phyloP scores from a whole-genome alignment of 2,888 invertebrate genomes.

The Drosophila lutescens region DNA sequence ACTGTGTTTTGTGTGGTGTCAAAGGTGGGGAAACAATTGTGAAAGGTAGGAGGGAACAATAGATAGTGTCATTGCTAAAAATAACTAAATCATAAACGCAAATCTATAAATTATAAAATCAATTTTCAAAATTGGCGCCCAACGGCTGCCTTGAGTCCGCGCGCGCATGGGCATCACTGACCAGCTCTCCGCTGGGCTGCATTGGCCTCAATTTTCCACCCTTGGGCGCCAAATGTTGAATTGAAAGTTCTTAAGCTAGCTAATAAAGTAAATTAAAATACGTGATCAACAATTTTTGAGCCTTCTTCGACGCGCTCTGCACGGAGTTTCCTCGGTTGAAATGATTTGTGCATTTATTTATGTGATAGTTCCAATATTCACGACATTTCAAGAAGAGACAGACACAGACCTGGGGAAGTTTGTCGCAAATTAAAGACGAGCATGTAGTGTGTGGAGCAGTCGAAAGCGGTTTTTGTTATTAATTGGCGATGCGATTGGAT shows the following conservation, averaged over 20 bases:
- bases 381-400: constrained; percentile 28
- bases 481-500: constrained; percentile 12
- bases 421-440: constrained; percentile 22
- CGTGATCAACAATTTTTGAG: constrained; percentile 40
- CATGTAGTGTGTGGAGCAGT: constrained; percentile 47
- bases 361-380: constrained; percentile 22
- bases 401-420: constrained; percentile 20
- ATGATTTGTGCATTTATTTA: constrained; percentile 73
- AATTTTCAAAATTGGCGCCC: constrained; percentile 2
- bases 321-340: constrained; percentile 28
- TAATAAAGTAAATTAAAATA: constrained; percentile 23
- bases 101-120: constrained; percentile 15
- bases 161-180: constrained; percentile 15
- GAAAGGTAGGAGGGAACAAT: constrained; percentile 6
- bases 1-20: constrained; percentile 4
- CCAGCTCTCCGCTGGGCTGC: background rate
- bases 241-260: constrained; percentile 26
- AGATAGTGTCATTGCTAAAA: constrained; percentile 21
- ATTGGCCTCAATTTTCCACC: constrained; percentile 5
- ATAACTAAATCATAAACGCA: constrained; percentile 40
- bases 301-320: constrained; percentile 58
- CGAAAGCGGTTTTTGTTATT: constrained; percentile 50
- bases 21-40: constrained; percentile 6
- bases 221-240: constrained; percentile 6
- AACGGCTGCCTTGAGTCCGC: background rate